Base-by-base conservation (phyloP, 2,888 invertebrate species). In the Chironomus riparius region DNA sequence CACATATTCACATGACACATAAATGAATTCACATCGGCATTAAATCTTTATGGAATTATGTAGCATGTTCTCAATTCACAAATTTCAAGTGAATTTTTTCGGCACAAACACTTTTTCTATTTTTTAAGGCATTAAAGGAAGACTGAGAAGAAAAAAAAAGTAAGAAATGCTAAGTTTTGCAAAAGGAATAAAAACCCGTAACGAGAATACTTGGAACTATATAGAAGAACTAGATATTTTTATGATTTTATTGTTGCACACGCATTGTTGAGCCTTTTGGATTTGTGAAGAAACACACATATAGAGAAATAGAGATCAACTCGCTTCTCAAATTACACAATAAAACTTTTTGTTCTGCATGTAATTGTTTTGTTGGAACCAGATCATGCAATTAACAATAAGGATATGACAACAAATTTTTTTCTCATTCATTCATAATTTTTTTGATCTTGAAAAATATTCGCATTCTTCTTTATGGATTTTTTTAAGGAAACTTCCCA, bases 1-100 rank as follows among this genome's bases (percentile, higher is more conserved):
- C 65, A 65, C 65, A 65, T 65, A 65, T 65, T 65, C 65, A 65
- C 65, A 65, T 65, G 65, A 24, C 65, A 65, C 65, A 65, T 22
- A 65, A 56, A 56, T 56, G n/a, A 56, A 15, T 56, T 18, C 21
- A 21, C 13, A 65, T 65, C 65, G 65, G 65, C 65, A 65, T 24
- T 24, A 65, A 65, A 65, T 65, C 65, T 65, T 65, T 65, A 65
- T 21, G 65, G 65, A 65, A 65, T 65, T 65, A 65, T 65, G 21
- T 65, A 18, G 56, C 56, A 56, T 56, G 15, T 22, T 24, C 24
- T 65, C 65, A 65, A 24, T 65, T 65, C 65, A 65, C 65, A 21
- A 65, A 24, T 65, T 65, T 65, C 65, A 65, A 65, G 65, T 65
- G 65, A 65, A 65, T 65, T 65, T 56, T 65, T 65, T 65, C 65